A percentile compares a stretch with the other conserved stretches of the same genome.
These are phyloP conservation scores for Bursaphelenchus okinawaensis DNA, from an alignment of 2,888 invertebrate species.

Conservation along the genomic window DNA sequence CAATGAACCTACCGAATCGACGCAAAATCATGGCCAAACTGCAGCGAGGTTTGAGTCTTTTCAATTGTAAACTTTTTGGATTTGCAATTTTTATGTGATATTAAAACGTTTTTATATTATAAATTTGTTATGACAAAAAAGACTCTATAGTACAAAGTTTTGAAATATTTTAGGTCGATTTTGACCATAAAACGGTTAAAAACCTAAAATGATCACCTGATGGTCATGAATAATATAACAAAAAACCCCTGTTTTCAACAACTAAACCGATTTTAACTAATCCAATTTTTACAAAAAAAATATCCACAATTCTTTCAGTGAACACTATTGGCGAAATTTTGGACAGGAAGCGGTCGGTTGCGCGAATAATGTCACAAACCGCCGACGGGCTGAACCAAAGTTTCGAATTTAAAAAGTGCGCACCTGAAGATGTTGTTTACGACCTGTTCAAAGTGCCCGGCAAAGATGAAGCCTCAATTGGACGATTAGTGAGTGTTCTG, in stretches of 20 bases:
- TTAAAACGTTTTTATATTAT: too few relatives aligned
- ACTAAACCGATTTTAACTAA: too few relatives aligned
- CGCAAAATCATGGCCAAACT: neutral
- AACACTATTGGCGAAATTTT: constrained; percentile 38
- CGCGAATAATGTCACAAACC: constrained; percentile 34
- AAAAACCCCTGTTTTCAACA: too few relatives aligned
- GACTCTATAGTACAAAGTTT: too few relatives aligned
- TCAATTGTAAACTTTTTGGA: neutral
- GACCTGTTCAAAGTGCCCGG: constrained; percentile 38
- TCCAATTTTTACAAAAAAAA: too few relatives aligned
- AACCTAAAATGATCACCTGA: too few relatives aligned
- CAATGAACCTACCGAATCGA: neutral
- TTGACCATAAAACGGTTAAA: too few relatives aligned
- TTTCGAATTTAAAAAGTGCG: constrained; percentile 21
- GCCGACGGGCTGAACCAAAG: constrained; percentile 35
- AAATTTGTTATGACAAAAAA: too few relatives aligned
- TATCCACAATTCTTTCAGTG: constrained; percentile 33
- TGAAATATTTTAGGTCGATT: too few relatives aligned
- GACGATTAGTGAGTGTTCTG: constrained; percentile 31
- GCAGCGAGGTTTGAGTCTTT: neutral
- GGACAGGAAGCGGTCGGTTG: constrained; percentile 32
- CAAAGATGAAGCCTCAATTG: constrained; percentile 32
- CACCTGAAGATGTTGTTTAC: constrained; percentile 31
- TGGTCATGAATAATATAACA: too few relatives aligned
- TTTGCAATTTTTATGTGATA: too few relatives aligned